A percentile compares a stretch with the other conserved stretches of the same genome.
Conservation (phyloP, 2,888 invertebrate species). For the Endomychus coccineus region DNA sequence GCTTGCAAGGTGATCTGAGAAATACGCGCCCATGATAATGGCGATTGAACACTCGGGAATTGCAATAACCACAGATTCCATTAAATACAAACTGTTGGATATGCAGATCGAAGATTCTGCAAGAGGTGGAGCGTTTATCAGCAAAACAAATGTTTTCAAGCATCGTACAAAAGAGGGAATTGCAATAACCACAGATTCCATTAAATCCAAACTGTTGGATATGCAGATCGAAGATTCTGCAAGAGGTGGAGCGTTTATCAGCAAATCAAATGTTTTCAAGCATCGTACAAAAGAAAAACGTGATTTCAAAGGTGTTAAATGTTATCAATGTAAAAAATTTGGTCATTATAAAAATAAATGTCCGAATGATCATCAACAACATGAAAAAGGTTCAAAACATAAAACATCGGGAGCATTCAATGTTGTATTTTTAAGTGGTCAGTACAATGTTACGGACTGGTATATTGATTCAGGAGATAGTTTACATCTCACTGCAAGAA, state of each 20-base stretch:
- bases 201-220: conserved; percentile 7
- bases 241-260: no score
- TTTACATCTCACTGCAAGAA: conserved; percentile 20
- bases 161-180: no score
- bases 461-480: conserved; percentile 24
- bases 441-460: conserved; percentile 19
- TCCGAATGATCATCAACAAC: conserved; percentile 3
- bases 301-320: no score
- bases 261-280: no score
- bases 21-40: conserved; percentile 24
- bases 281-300: no score
- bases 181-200: conserved; percentile 6
- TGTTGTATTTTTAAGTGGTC: conserved; percentile 20
- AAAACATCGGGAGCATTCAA: conserved; percentile 17
- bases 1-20: conserved; percentile 26
- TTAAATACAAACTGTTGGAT: no score
- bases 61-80: no score
- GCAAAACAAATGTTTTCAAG: no score
- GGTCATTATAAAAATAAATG: background rate
- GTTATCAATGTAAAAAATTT: no score
- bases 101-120: no score
- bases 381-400: conserved; percentile 4
- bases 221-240: conserved; percentile 1
- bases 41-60: conserved; percentile 28
- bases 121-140: no score